phyloP scores from a whole-genome alignment of 2,888 invertebrate species.

The Spicauda simplicius region DNA sequence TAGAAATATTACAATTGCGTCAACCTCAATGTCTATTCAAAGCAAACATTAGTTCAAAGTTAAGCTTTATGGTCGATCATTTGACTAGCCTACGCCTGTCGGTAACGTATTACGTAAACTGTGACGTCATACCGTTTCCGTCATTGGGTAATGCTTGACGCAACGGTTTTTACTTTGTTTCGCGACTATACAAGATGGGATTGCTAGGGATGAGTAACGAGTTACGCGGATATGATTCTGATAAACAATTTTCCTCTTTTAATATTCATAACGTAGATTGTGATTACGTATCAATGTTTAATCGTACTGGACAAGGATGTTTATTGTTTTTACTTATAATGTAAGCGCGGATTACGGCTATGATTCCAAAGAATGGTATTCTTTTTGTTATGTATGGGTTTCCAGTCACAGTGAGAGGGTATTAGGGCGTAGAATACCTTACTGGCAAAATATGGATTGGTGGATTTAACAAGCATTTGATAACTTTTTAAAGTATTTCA shows the following conservation, averaged over 20 bases:
- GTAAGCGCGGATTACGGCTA: too few species aligned
- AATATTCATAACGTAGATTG: background rate
- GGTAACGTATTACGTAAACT: constrained; percentile 21
- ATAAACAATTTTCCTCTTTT: background rate
- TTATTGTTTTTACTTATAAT: background rate
- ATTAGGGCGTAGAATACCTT: too few species aligned
- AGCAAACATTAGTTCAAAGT: constrained; percentile 12
- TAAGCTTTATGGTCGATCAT: constrained; percentile 15
- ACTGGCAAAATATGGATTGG: too few species aligned
- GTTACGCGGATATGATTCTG: constrained; percentile 4
- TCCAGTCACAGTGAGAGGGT: too few species aligned
- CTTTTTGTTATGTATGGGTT: too few species aligned
- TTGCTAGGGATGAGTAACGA: background rate
- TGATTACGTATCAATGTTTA: background rate
- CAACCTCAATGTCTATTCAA: background rate
- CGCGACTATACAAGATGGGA: constrained; percentile 11
- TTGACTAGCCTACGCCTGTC: constrained; percentile 16
- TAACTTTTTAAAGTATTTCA: too few species aligned
- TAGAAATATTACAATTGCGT: background rate
- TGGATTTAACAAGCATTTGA: too few species aligned
- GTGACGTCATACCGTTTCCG: constrained; percentile 31
- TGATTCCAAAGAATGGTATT: too few species aligned
- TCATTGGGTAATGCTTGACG: constrained; percentile 33
- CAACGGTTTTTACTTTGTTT: constrained; percentile 33
- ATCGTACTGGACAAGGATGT: background rate